Evolutionary conservation across 2,888 invertebrate genomes (phyloP).

Genomic region (Tigriopus californicus): DNA sequence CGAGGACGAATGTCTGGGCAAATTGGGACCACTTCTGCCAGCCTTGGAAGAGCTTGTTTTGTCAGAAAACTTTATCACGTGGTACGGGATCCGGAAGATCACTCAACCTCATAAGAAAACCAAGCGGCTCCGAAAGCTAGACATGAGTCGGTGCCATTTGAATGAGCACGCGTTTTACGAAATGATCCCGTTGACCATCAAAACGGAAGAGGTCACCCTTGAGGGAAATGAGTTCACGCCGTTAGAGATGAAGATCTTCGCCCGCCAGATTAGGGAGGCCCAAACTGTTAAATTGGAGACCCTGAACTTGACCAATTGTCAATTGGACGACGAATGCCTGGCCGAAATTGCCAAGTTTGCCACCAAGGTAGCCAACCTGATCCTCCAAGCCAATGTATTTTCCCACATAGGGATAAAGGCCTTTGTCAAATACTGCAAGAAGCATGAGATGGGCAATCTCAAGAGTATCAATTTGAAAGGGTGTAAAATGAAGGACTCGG

Average conservation of each 20-base stretch:
- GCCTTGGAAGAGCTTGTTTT: neutral
- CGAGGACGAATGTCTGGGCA: slow-evolving; percentile 3
- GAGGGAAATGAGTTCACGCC: slow-evolving; percentile 1
- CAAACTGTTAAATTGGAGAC: neutral
- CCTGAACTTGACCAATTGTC: neutral
- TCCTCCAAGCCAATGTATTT: neutral
- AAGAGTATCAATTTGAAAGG: slow-evolving; percentile 1
- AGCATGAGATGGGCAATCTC: neutral
- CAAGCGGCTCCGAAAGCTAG: neutral
- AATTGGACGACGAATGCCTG: neutral
- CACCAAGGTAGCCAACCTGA: neutral
- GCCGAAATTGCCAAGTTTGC: neutral
- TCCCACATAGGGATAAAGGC: neutral
- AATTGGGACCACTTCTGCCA: neutral
- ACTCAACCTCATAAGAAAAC: neutral
- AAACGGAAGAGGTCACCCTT: neutral
- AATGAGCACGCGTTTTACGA: slow-evolving; percentile 4
- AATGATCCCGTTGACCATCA: neutral
- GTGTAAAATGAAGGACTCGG: neutral
- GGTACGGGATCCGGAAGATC: slow-evolving; percentile 5
- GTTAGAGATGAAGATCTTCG: slow-evolving; percentile 1
- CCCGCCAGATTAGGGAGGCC: neutral
- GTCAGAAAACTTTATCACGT: neutral
- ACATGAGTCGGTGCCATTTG: neutral
- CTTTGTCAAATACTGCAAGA: slow-evolving; percentile 1